Conservation (phyloP, 64 coral and sea anemone genomes). For the Catalaphyllia jardinei region DNA sequence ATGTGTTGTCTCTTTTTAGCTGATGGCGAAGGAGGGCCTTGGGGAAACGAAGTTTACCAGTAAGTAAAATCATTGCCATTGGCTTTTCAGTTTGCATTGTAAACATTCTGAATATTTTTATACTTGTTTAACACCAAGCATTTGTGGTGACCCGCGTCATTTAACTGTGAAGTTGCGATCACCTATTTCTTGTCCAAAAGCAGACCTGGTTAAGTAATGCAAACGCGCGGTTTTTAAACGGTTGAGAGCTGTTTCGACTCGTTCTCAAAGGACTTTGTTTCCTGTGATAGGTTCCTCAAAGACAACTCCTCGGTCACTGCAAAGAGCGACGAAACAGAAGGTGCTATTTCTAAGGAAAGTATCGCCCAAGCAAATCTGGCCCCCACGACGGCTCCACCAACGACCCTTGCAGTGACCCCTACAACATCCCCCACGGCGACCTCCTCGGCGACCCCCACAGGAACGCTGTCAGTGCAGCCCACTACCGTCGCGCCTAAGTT, state of each 20-base stretch:
- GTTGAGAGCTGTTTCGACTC: neutral
- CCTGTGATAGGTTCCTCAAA: neutral
- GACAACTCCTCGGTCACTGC: neutral
- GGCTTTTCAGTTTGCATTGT: too few species aligned
- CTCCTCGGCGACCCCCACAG: neutral
- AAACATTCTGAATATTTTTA: too few species aligned
- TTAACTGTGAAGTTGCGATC: neutral
- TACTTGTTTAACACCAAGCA: too few species aligned
- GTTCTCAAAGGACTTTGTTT: neutral
- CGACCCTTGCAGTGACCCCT: neutral
- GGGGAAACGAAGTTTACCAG: constrained; percentile 92
- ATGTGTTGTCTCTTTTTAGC: constrained; percentile 17
- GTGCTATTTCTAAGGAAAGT: constrained; percentile 28
- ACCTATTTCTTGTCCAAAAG: neutral
- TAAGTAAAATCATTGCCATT: neutral
- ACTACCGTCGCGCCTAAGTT: neutral
- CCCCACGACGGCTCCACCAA: neutral
- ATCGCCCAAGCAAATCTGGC: neutral
- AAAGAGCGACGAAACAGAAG: constrained; percentile 1
- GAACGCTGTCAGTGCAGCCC: neutral
- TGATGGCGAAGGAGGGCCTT: constrained; percentile 88
- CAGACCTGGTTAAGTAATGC: too few species aligned
- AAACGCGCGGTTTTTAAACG: too few species aligned
- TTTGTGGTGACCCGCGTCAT: neutral
- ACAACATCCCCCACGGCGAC: neutral